Conservation (phyloP, 2,888 invertebrate species). For the Euclidia mi region DNA sequence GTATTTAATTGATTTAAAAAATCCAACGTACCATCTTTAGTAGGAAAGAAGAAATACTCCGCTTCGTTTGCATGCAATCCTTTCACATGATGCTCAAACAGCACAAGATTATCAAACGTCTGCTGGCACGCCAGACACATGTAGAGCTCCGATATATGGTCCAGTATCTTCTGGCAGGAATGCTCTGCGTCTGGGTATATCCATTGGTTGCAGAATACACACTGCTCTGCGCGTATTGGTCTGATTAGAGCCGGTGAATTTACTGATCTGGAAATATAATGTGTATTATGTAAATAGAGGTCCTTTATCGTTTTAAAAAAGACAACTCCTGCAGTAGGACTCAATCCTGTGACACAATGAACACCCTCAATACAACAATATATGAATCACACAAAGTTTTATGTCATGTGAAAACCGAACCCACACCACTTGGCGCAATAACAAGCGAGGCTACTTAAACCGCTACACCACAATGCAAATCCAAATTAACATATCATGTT, state of each 20-base stretch:
- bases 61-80: conserved; percentile 60
- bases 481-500: too few species aligned
- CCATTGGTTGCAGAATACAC: conserved; percentile 53
- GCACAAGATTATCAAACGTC: conserved; percentile 50
- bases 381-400: too few species aligned
- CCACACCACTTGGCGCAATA: too few species aligned
- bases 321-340: too few species aligned
- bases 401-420: too few species aligned
- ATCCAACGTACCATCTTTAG: conserved; percentile 25
- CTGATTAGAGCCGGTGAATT: conserved; percentile 60
- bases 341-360: too few species aligned
- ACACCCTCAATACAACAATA: too few species aligned
- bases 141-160: conserved; percentile 27
- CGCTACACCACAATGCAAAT: too few species aligned
- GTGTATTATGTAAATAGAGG: too few species aligned
- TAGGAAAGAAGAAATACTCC: conserved; percentile 71
- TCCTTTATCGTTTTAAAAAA: too few species aligned
- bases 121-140: conserved; percentile 68
- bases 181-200: conserved; percentile 30
- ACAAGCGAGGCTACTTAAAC: too few species aligned
- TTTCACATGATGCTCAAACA: conserved; percentile 70
- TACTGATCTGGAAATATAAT: conserved; percentile 51
- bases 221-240: conserved; percentile 66
- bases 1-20: too few species aligned
- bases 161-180: conserved; percentile 17